Base-by-base conservation (phyloP, 1,140 invertebrate species). In the Paraescarpia echinospica region DNA sequence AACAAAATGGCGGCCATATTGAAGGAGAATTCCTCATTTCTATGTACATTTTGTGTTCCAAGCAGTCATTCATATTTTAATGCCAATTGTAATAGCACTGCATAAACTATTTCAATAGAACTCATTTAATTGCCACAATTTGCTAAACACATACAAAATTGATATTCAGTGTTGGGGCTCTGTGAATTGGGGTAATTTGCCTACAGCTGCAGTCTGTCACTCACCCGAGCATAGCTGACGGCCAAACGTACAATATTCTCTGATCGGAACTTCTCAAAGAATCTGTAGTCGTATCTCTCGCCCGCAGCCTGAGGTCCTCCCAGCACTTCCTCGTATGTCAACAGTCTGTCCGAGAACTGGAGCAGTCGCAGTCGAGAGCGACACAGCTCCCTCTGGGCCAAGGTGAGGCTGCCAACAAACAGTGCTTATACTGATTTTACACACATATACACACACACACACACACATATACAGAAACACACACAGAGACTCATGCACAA, bases 291-390 rank as follows among this genome's bases (percentile, higher is more conserved):
- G 94, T 97, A 97, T 89, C 95, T 94, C 92, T 96, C 95, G 35
- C 95, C 95, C 22, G 96, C 96, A 59, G 93, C 93, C 92, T 95
- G 94, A 12, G 95, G 94, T 89, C 96, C 96, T 31, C 96, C 96
- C 14, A 97, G 93, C 91, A 97, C 96, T 59, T 94, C 94, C 96
- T 97, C 97, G 95, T 97, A 98, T 8, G 97, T 97, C 94, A 96
- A 96, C 33, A 98, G 95, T 94, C 97, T 97, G 95, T 97, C 97
- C 91, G 97, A 95, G 95, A 97, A 97, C 94, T 97, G 96, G 4
- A 97, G 94, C 41, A 97, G 95, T 93, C 97, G 97, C 93, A 96
- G 96, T 93, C 97, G 95, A 34, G 96, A 97, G 89, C 95, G 95
- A 91, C 97, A 97, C 59, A 97, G 95, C 92, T 97, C 96, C 94